phyloP scores from a whole-genome alignment of 2,113 vertebrate genomes.

The Lophius piscatorius region DNA sequence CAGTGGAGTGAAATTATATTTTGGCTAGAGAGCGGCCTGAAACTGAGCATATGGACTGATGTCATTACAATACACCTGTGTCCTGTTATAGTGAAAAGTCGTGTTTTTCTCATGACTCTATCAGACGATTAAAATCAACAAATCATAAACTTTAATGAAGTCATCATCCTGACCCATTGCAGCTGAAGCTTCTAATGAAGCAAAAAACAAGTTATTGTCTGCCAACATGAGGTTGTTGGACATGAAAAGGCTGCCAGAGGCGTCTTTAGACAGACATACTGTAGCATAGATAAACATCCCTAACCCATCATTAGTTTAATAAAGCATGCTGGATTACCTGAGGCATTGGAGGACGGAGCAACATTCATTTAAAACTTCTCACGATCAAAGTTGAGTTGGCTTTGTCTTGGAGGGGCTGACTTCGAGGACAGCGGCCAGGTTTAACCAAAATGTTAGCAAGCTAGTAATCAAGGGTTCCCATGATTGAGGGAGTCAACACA shows the following conservation, averaged over 20 bases:
- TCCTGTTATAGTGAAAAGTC: conserved; percentile 43
- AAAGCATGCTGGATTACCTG: conserved; percentile 56
- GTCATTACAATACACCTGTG: conserved; percentile 63
- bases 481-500: conserved; percentile 68
- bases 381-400: conserved; percentile 59
- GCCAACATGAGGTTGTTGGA: conserved; percentile 40
- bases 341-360: conserved; percentile 44
- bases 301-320: conserved; percentile 73
- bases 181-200: conserved; percentile 67
- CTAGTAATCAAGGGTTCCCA: conserved; percentile 64
- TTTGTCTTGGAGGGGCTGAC: conserved; percentile 10
- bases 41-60: conserved; percentile 40
- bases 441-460: conserved; percentile 44
- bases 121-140: conserved; percentile 69
- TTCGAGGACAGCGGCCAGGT: conserved; percentile 30
- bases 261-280: conserved; percentile 23
- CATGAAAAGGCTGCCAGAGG: conserved; percentile 42
- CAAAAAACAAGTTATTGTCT: conserved; percentile 5
- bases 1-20: conserved; percentile 27
- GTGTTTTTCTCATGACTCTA: conserved; percentile 32
- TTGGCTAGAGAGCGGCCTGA: conserved; percentile 20
- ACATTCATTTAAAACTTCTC: conserved; percentile 47
- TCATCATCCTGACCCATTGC: conserved; percentile 23
- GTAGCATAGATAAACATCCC: conserved; percentile 72
- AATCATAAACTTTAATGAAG: conserved; percentile 65